Evolutionary conservation across 2,888 invertebrate genomes (phyloP), one percentile per base, ranked within the genome.

Genomic region (Papilio gigon): DNA sequence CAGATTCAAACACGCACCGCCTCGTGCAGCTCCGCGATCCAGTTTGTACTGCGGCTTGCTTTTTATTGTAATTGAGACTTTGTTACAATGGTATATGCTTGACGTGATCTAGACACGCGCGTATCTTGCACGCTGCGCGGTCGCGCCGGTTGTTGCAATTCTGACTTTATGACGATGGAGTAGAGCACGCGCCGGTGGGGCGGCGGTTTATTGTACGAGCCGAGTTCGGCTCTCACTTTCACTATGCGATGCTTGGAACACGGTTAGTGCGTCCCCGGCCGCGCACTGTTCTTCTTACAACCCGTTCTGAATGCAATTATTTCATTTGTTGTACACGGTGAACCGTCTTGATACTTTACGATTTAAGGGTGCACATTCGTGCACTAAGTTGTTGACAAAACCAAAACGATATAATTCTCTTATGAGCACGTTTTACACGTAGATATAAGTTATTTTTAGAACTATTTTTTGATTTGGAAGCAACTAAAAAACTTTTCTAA

Each of bases 221-320:
- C 27, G 22, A 40, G 27, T 17, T 14, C 14, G 30, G 53, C 67
- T 67, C 61, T 67, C 67, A 67, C 67, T 67, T 67, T 67, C 53
- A 37, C 66, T 35, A 27, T 40, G 30, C 47, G 47, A 60, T 17
- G 37, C 67, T 30, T 14, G 20, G 33, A 65, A 44, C 44, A 65
- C 65, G 65, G 58, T 58, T 58, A 58, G 58, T 33, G 44, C 44
- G 42, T 33, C 40, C 40, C 59, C 37, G 59, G 14, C 59, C 37
- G 35, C 37, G 22, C 20, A 20, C 37, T 59, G 20, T 59, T 37
- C 50, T 37, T 59, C 25, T 20, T 17, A 14, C 12, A 35, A 59
- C 14, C 37, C 22, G 59, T 37, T 35, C 11, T 20, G 33, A 22
- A 22, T 25, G 22, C 25, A 37, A 37, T 37, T 58, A 0, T n/a